Percentiles rank a stretch among this genome's conserved stretches.
Evolutionary conservation across 2,797 vertebrate genomes (phyloP).

Genomic region (Acrocephalus scirpaceus): DNA sequence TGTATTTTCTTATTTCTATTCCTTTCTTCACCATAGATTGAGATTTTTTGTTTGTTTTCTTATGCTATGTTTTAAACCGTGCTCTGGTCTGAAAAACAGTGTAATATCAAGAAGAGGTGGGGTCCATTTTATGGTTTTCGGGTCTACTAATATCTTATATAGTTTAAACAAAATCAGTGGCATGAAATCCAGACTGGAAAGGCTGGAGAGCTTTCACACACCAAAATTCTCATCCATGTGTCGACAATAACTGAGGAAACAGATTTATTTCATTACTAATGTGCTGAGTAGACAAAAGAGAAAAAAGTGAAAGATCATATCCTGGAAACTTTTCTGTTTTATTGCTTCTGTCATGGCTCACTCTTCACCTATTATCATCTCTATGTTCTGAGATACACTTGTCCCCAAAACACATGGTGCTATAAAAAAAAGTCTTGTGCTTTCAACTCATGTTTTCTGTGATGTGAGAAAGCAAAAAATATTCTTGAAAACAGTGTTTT

Average conservation of each 20-base stretch:
- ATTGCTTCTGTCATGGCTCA: neutral
- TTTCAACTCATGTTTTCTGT: neutral
- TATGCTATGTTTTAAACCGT: neutral
- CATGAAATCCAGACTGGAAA: neutral
- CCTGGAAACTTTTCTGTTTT: neutral
- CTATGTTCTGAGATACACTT: neutral
- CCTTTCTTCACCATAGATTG: neutral
- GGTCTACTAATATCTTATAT: neutral
- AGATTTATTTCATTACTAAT: neutral
- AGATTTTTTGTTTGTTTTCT: neutral
- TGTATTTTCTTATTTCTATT: accelerated
- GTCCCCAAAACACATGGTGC: neutral
- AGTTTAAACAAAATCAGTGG: neutral
- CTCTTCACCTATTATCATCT: neutral
- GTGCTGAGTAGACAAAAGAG: neutral
- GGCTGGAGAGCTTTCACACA: neutral
- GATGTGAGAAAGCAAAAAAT: neutral
- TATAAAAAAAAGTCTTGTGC: neutral
- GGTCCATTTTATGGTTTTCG: neutral
- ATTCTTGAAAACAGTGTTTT: neutral
- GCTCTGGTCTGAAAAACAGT: neutral
- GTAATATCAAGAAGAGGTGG: neutral
- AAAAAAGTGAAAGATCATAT: neutral
- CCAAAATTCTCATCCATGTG: neutral
- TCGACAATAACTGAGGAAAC: neutral